These are phyloP conservation scores for Leptoteleia sp. DNA, from an alignment of 1,140 invertebrate genomes.

Conservation along the genomic window DNA sequence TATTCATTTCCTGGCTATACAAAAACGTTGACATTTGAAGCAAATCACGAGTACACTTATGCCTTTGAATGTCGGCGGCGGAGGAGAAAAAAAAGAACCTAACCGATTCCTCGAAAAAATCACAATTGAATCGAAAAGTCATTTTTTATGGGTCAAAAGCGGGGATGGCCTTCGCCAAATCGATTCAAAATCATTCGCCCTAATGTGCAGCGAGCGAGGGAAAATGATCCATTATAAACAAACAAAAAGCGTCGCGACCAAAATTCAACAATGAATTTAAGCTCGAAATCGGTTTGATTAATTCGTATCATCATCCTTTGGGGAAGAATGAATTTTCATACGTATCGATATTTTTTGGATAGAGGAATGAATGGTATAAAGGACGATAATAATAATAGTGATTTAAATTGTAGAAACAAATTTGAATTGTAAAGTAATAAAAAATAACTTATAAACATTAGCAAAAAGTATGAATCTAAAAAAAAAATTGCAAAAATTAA, in stretches of 20 bases:
- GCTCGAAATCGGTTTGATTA: slow-evolving; percentile 4
- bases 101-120: slow-evolving; percentile 30
- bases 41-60: slow-evolving; percentile 36
- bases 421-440: too few species aligned
- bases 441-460: too few species aligned
- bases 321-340: neutral
- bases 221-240: slow-evolving; percentile 38
- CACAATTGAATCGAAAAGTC: slow-evolving; percentile 37
- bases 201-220: slow-evolving; percentile 3
- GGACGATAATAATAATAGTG: too few species aligned
- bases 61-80: neutral
- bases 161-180: slow-evolving; percentile 4
- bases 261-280: neutral
- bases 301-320: slow-evolving; percentile 1
- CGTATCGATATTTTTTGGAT: neutral
- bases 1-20: slow-evolving; percentile 34
- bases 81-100: too few species aligned
- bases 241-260: slow-evolving; percentile 8
- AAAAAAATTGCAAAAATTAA: too few species aligned
- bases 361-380: too few species aligned
- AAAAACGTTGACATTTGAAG: slow-evolving; percentile 33
- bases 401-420: too few species aligned
- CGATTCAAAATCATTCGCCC: slow-evolving; percentile 22
- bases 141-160: slow-evolving; percentile 47
- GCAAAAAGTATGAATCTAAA: too few species aligned